A percentile compares a stretch with the other conserved stretches of the same genome.
These are phyloP conservation scores for Nanorana parkeri DNA, from an alignment of 2,113 vertebrate species.

Conservation along the genomic window DNA sequence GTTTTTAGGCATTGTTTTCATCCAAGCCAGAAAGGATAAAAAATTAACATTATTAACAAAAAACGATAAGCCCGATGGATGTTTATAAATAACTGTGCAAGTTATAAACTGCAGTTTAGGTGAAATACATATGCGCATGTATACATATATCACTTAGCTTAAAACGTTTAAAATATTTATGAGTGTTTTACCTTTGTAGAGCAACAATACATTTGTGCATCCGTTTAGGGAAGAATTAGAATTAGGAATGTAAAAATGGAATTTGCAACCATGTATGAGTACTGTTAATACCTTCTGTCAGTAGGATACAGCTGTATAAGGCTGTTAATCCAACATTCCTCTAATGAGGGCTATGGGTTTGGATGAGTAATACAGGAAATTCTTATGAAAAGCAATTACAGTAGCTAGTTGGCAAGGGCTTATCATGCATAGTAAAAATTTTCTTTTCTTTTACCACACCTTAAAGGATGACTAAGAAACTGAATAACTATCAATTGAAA, in stretches of 20 bases:
- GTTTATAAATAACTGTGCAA: neutral
- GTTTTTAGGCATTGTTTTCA: neutral
- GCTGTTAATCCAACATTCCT: neutral
- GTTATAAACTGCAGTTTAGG: neutral
- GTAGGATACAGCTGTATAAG: neutral
- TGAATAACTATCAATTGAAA: too few relatives aligned
- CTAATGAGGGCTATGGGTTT: neutral
- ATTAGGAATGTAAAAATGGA: slow-evolving; percentile 9
- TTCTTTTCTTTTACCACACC: neutral
- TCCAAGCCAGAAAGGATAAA: neutral
- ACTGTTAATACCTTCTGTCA: neutral
- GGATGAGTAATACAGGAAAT: neutral
- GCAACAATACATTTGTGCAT: slow-evolving; percentile 3
- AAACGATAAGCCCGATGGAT: neutral
- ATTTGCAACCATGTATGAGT: neutral
- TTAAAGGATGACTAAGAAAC: neutral
- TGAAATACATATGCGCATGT: neutral
- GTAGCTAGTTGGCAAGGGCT: neutral
- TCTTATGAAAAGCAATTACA: neutral
- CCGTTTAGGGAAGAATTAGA: neutral
- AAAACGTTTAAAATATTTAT: neutral
- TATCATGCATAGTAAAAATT: neutral
- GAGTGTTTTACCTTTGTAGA: neutral
- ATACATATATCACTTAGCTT: neutral
- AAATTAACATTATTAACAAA: neutral